phyloP scores from a whole-genome alignment of 2,888 invertebrate species.

The Pristionchus entomophagus region DNA sequence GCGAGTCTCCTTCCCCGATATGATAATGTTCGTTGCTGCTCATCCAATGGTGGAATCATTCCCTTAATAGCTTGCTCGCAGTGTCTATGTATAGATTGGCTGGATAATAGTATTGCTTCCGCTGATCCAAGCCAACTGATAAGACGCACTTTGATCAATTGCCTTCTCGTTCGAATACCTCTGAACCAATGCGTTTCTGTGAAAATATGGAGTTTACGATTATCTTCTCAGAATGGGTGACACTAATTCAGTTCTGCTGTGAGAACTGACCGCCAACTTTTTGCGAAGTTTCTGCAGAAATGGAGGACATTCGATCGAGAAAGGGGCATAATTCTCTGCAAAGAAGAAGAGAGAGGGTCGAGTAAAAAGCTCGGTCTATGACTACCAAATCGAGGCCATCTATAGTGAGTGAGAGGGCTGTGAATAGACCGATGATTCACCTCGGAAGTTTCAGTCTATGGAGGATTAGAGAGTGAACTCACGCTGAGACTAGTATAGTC shows the following conservation, averaged over 20 bases:
- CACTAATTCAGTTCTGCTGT: neutral
- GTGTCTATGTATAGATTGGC: neutral
- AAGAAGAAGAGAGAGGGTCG: neutral
- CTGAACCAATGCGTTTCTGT: neutral
- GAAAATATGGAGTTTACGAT: too few relatives aligned
- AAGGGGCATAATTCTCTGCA: slow-evolving; percentile 18
- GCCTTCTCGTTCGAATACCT: too few relatives aligned
- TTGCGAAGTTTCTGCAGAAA: neutral
- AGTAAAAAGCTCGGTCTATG: neutral
- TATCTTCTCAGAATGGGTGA: neutral
- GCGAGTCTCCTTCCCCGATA: neutral
- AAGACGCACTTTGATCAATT: too few relatives aligned
- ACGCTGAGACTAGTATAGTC: too few relatives aligned
- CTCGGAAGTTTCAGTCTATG: too few relatives aligned
- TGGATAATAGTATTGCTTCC: neutral
- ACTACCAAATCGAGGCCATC: slow-evolving; percentile 30
- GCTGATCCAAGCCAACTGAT: too few relatives aligned
- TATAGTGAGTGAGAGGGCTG: neutral
- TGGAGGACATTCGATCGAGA: neutral
- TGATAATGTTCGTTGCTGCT: neutral
- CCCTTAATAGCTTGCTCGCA: neutral
- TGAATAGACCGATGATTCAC: neutral
- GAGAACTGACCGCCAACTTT: slow-evolving; percentile 16
- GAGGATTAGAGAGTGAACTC: too few relatives aligned
- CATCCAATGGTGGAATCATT: neutral